Evolutionary conservation across 2,888 invertebrate species (phyloP), one percentile per base, ranked within the genome.

Genomic region (Dynastes maya): DNA sequence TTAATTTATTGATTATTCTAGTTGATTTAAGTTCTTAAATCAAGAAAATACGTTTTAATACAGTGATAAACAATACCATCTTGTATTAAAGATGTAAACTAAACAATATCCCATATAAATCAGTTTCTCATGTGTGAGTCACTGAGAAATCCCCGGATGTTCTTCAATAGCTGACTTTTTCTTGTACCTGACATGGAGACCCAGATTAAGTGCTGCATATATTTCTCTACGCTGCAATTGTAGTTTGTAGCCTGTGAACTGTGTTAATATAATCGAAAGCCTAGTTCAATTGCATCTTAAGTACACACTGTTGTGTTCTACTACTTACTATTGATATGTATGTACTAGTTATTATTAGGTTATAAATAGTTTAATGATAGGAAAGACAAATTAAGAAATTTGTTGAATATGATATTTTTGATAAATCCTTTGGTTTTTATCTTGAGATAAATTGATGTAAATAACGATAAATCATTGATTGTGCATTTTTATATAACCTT

Each of bases 121-220:
- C 22, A 22, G 22, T 22, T 58, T 58, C 9, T 61, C 22, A 27
- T 27, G 68, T 49, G 51, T 68, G 71, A 71, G 55, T 55, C 58
- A 71, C 58, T 71, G 68, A 61, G 11, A 61, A 22, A 11, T 29
- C 13, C 61, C 16, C 13, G 27, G 16, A 5, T 16, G 16, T 16
- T 55, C 53, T 32, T 51, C 9, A 53, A 53, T 71, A 32, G 8
- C 32, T 70, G 51, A 5, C 9, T 29, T 71, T 32, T 29, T 63
- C 70, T 16, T 70, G 32, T n/a, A 71, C 71, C 16, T 77, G 70
- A 77, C 77, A 70, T 71, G 49, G 61, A 77, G 70, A 70, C 77
- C 70, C 63, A 77, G 61, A 77, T 77, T 27, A 29, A 11, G 51
- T 32, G 2, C 64, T 63, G 45, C 45, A 45, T 45, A 45, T 55